These are phyloP conservation scores for Apteryx mantelli DNA, from an alignment of 2,113 vertebrate species.

Conservation along the genomic window DNA sequence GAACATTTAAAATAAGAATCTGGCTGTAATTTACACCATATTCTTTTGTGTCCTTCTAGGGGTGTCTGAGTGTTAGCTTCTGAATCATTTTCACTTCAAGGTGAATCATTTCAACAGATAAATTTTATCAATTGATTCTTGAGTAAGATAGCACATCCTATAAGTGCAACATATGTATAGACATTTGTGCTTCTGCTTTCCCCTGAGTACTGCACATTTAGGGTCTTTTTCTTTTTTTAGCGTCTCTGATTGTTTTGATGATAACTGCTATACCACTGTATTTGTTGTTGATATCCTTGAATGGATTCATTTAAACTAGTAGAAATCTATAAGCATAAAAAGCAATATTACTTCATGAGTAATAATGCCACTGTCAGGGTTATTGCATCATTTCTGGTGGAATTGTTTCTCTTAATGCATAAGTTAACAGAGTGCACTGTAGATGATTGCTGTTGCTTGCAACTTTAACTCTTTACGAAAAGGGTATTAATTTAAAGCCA, in stretches of 20 bases:
- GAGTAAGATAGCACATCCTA: background rate
- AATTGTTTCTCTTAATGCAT: constrained; percentile 46
- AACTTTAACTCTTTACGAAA: constrained; percentile 21
- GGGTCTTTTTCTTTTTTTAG: background rate
- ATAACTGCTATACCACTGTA: background rate
- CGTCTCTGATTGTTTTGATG: constrained; percentile 14
- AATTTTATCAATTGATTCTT: background rate
- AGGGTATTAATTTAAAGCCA: background rate
- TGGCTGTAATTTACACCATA: background rate
- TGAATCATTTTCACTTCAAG: background rate
- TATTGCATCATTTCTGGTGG: constrained; percentile 40
- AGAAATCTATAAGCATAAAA: constrained; percentile 51
- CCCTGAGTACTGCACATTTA: background rate
- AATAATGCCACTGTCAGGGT: constrained; percentile 19
- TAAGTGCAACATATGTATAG: background rate
- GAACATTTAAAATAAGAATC: background rate
- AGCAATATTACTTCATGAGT: constrained; percentile 55
- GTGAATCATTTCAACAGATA: background rate
- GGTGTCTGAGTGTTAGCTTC: background rate
- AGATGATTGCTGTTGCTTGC: constrained; percentile 23
- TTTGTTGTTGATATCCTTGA: constrained; percentile 22
- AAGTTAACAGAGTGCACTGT: background rate
- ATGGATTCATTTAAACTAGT: constrained; percentile 29
- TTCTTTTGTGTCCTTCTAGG: background rate
- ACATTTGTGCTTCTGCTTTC: background rate